A percentile compares a stretch with the other conserved stretches of the same genome.
phyloP scores from a whole-genome alignment of 92 coral and sea anemone genomes.

The Micromussa lordhowensis region DNA sequence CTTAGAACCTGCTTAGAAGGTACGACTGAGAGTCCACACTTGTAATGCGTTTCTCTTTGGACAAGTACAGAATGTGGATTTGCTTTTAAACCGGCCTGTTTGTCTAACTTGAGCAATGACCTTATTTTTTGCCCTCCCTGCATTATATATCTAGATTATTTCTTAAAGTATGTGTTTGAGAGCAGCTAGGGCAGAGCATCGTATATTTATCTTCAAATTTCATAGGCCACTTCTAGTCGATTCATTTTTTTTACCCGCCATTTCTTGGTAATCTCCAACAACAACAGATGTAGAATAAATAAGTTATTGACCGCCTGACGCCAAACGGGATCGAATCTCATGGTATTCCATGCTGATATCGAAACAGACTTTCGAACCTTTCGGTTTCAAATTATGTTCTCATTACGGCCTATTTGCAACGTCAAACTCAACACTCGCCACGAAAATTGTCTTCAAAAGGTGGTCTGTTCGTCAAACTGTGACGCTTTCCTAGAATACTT shows the following conservation, averaged over 20 bases:
- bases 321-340: background rate
- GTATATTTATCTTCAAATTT: background rate
- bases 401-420: background rate
- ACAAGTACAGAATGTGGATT: background rate
- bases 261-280: background rate
- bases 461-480: background rate
- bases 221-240: background rate
- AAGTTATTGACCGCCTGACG: background rate
- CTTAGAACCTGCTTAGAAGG: no score
- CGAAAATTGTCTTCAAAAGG: background rate
- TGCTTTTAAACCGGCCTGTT: background rate
- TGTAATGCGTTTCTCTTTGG: background rate
- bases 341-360: background rate
- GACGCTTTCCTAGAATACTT: conserved; percentile 12
- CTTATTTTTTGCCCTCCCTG: background rate
- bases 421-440: background rate
- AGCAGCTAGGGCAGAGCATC: background rate
- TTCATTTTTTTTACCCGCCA: background rate
- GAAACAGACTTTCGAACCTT: conserved; percentile 46
- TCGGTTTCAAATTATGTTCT: background rate
- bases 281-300: background rate
- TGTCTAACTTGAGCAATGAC: background rate
- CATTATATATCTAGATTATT: background rate
- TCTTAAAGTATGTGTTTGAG: background rate
- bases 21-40: background rate